Conservation (phyloP, 2,113 vertebrate species). For the Microcebus ravelobensis region DNA sequence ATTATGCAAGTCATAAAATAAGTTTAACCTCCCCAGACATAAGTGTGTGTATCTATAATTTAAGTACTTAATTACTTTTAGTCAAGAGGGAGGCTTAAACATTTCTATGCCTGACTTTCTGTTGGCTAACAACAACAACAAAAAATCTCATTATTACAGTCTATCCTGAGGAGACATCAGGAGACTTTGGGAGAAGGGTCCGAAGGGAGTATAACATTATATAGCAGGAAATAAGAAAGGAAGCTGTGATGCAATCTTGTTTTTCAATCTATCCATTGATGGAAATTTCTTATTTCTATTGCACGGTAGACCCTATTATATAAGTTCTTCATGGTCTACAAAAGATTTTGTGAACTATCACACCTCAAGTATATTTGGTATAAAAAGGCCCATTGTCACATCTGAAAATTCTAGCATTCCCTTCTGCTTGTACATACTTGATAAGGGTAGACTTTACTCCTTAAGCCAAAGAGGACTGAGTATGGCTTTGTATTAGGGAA, state of each 20-base stretch:
- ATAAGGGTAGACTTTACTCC: neutral
- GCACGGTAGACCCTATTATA: neutral
- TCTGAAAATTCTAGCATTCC: neutral
- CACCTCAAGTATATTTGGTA: neutral
- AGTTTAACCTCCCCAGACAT: slow-evolving; percentile 77
- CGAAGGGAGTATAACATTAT: slow-evolving; percentile 22
- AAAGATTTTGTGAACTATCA: neutral
- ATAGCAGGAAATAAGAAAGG: neutral
- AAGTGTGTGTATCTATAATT: slow-evolving; percentile 79
- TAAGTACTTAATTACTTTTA: slow-evolving; percentile 83
- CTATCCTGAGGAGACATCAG: slow-evolving; percentile 48
- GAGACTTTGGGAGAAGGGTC: neutral
- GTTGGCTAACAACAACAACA: slow-evolving; percentile 79
- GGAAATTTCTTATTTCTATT: slow-evolving; percentile 1
- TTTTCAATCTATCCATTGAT: slow-evolving; percentile 44
- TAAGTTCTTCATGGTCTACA: neutral
- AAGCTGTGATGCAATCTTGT: neutral
- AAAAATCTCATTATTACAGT: slow-evolving; percentile 78
- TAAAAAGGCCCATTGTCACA: neutral
- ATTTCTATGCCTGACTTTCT: slow-evolving; percentile 69
- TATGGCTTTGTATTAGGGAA: neutral
- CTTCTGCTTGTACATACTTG: neutral
- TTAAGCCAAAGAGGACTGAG: neutral
- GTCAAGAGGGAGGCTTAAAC: slow-evolving; percentile 76
- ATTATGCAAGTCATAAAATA: slow-evolving; percentile 78